Conservation (phyloP, 2,797 vertebrate species). For the Xiphorhynchus erythropygius region DNA sequence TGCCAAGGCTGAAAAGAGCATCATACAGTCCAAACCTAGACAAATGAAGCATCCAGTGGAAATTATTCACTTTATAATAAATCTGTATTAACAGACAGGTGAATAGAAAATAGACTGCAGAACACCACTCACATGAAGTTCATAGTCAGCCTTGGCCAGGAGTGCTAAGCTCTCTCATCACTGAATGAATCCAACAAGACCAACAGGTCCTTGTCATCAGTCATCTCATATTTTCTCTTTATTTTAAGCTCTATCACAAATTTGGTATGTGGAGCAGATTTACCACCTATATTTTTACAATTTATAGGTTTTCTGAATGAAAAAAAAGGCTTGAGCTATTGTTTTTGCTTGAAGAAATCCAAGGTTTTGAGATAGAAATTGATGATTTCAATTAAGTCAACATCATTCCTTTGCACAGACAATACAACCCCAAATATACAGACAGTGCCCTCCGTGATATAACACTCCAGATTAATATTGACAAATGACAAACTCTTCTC, state of each 20-base stretch:
- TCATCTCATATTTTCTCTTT: not conserved
- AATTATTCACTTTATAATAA: not conserved
- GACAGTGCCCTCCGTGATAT: not conserved
- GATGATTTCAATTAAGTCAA: not conserved
- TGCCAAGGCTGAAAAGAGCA: not conserved
- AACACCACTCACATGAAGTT: not conserved
- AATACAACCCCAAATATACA: not conserved
- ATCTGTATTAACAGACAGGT: not conserved
- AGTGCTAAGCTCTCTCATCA: not conserved
- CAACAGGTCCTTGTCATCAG: not conserved
- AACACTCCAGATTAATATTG: not conserved
- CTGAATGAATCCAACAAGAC: not conserved
- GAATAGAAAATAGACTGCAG: not conserved
- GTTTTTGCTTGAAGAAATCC: not conserved
- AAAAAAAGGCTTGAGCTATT: not conserved
- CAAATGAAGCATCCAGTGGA: not conserved
- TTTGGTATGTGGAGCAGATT: not conserved
- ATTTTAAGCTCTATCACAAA: not conserved
- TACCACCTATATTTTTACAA: not conserved
- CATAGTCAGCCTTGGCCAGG: not conserved
- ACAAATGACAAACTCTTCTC: not conserved
- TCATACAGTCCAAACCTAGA: not conserved
- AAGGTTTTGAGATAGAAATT: not conserved
- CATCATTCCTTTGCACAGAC: not conserved
- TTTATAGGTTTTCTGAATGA: not conserved